These are phyloP conservation scores for Neopelma chrysocephalum DNA, from an alignment of 2,797 vertebrate species.

Conservation along the genomic window DNA sequence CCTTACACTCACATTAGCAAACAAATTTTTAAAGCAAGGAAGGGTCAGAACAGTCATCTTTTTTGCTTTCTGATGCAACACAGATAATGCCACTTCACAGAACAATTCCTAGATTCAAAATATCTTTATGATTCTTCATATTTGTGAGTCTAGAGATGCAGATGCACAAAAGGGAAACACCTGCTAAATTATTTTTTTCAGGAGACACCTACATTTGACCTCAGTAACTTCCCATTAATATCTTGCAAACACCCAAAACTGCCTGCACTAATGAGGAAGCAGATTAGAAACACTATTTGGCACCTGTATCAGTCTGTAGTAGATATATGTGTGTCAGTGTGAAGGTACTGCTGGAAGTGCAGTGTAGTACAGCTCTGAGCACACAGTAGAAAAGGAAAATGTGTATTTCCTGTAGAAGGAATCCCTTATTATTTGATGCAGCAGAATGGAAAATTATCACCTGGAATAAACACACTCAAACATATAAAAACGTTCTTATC, in stretches of 20 bases:
- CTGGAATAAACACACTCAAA: not conserved
- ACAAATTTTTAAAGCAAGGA: not conserved
- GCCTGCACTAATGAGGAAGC: not conserved
- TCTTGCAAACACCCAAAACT: not conserved
- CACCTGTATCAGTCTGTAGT: not conserved
- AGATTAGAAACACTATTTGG: not conserved
- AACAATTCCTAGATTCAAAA: not conserved
- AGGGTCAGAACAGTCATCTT: not conserved
- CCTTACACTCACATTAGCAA: not conserved
- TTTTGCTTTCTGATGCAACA: not conserved
- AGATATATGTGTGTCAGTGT: not conserved
- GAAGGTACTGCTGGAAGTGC: not conserved
- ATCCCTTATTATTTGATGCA: not conserved
- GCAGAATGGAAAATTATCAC: not conserved
- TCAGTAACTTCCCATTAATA: not conserved
- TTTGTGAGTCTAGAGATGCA: not conserved
- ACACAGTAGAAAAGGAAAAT: not conserved
- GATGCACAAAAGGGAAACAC: not conserved
- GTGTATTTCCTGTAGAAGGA: not conserved
- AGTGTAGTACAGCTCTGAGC: not conserved
- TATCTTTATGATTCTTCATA: not conserved
- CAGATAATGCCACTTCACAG: not conserved
- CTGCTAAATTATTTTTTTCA: not conserved
- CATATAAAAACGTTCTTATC: not conserved
- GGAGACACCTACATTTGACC: not conserved